Evolutionary conservation across 2,797 vertebrate species (phyloP).

Genomic region (Pelobates cultripes): DNA sequence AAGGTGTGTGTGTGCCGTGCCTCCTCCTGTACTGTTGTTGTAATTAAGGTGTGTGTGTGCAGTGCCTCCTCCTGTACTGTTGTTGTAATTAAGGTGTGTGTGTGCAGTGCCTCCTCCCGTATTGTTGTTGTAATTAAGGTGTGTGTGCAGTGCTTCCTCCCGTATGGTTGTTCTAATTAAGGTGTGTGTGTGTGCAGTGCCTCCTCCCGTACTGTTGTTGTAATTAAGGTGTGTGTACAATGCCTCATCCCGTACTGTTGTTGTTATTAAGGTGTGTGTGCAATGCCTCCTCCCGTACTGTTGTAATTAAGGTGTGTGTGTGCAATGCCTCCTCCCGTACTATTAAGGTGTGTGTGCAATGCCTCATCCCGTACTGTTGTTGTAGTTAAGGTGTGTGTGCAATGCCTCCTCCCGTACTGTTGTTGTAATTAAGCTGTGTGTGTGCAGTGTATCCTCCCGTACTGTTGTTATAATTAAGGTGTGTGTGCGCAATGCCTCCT

Average conservation of each 20-base stretch:
- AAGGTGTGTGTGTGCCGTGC: constrained; percentile 30
- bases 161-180: not conserved
- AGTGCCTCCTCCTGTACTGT: not conserved
- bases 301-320: too few relatives aligned
- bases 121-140: constrained; percentile 30
- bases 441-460: constrained; percentile 27
- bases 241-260: too few relatives aligned
- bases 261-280: too few relatives aligned
- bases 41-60: constrained; percentile 28
- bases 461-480: constrained; percentile 36
- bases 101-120: constrained; percentile 36
- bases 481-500: not conserved
- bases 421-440: constrained; percentile 22
- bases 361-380: not conserved
- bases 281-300: too few relatives aligned
- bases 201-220: too few relatives aligned
- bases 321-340: not conserved
- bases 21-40: constrained; percentile 44
- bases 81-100: constrained; percentile 29
- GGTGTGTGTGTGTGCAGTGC: not conserved
- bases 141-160: constrained; percentile 53
- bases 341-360: not conserved
- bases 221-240: too few relatives aligned
- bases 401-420: constrained; percentile 32
- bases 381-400: constrained; percentile 22